Conservation (phyloP, 2,888 invertebrate genomes). For the Phasia obesa region DNA sequence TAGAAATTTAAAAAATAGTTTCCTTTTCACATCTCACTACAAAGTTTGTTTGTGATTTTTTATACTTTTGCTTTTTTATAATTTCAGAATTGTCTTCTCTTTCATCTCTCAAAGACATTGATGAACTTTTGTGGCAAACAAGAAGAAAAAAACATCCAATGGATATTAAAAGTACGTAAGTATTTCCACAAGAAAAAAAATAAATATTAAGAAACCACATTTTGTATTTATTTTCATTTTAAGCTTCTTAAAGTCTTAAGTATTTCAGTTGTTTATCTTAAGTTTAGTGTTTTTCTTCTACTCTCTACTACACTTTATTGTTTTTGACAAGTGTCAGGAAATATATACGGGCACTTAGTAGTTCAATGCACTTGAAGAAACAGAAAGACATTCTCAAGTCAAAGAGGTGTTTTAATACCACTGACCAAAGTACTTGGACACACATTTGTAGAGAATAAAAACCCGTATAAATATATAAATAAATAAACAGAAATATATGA, state of each 20-base stretch:
- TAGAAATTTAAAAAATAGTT: neutral
- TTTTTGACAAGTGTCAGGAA: conserved; percentile 51
- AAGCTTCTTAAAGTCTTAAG: conserved; percentile 66
- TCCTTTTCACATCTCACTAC: neutral
- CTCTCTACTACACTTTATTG: conserved; percentile 25
- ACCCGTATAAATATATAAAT: no score
- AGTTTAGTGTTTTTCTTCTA: conserved; percentile 17
- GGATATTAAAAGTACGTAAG: conserved; percentile 55
- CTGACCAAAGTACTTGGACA: no score
- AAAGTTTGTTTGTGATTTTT: conserved; percentile 19
- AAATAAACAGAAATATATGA: no score
- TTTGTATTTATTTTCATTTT: conserved; percentile 66
- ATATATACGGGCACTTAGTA: conserved; percentile 32
- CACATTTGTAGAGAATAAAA: no score
- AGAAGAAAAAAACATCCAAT: conserved; percentile 20
- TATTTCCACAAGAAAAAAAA: conserved; percentile 25
- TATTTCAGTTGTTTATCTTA: conserved; percentile 44
- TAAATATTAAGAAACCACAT: conserved; percentile 52
- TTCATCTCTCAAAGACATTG: conserved; percentile 42
- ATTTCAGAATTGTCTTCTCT: conserved; percentile 59
- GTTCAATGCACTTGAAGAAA: conserved; percentile 39
- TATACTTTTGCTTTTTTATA: neutral
- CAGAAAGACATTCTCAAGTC: neutral
- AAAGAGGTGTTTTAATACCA: conserved; percentile 5
- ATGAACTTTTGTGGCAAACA: conserved; percentile 51